Evolutionary conservation across 2,797 vertebrate species (phyloP).

Genomic region (Pseudochirops cupreus): DNA sequence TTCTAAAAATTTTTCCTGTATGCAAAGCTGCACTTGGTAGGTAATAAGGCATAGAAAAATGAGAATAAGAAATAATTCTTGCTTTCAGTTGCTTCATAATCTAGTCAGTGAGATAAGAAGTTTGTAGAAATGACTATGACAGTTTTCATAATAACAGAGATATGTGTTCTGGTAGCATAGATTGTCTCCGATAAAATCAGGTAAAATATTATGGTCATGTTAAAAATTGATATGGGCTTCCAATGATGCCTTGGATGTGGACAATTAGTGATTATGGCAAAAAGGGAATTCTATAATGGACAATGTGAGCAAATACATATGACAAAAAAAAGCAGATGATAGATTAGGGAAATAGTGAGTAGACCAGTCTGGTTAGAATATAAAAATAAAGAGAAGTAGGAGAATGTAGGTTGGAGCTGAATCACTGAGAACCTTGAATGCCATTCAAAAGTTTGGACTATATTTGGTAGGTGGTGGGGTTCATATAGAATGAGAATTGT

Average conservation of each 20-base stretch:
- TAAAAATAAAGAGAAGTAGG: background rate
- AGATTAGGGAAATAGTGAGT: background rate
- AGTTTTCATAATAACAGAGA: background rate
- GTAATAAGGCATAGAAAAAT: background rate
- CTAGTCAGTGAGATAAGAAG: background rate
- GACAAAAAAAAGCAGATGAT: background rate
- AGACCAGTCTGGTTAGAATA: background rate
- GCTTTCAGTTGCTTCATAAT: background rate
- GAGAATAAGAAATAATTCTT: background rate
- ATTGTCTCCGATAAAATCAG: background rate
- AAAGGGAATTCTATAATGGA: background rate
- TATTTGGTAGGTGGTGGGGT: background rate
- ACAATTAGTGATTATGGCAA: background rate
- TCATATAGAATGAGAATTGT: background rate
- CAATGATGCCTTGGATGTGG: background rate
- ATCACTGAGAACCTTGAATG: background rate
- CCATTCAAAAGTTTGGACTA: background rate
- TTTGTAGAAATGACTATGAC: background rate
- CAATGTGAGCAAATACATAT: background rate
- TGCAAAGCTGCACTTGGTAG: background rate
- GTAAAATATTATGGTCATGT: background rate
- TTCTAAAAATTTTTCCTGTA: slow-evolving; percentile 1
- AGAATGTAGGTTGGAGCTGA: background rate
- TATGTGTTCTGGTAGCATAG: background rate
- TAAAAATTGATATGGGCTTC: background rate